Evolutionary conservation across 1,140 invertebrate species (phyloP), one percentile per base, ranked within the genome.

Genomic region (Colletes gigas): DNA sequence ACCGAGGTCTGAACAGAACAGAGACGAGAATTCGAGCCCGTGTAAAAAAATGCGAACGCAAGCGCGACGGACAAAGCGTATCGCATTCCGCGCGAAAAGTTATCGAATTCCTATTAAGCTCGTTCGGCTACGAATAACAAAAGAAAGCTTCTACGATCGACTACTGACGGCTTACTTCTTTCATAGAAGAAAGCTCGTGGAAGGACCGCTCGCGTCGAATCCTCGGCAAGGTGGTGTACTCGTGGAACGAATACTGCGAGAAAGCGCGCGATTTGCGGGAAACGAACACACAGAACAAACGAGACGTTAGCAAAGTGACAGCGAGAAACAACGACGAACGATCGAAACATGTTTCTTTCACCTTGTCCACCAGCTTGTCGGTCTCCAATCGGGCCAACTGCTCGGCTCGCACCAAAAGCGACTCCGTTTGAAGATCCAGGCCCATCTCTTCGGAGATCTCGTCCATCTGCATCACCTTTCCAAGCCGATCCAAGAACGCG

Each of bases 351-450:
- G 15, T 19, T 60, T 63, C 72, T 79, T 54, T 30, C 30, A 97
- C 96, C 94, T 97, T 97, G 90, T 97, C 96, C 21, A 96, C 95
- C 65, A 97, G 93, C 91, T 96, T 96, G 90, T 97, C 96, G 87
- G 95, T 96, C 91, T 97, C 97, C 19, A 97, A 93, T 85, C 96
- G 94, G 7, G 96, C 94, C 19, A 97, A 92, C 88, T 97, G 96
- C 90, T 97, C 97, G 12, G 96, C 96, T 21, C 96, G 93, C 71
- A 97, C 94, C 44, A 97, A 91, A 47, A 97, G 93, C 44, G 96
- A 96, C 86, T 97, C 97, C 0, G 96, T 97, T 91, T 97, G 96
- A 44, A 97, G 93, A 89, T 97, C 96, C 19, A 97, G 95, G 10
- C 97, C 97, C 67, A 96, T 94, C 83, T 97, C 97, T 85, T 96